Evolutionary conservation across 2,888 invertebrate genomes (phyloP), one percentile per base, ranked within the genome.

Genomic region (Eurytoma adleriae): DNA sequence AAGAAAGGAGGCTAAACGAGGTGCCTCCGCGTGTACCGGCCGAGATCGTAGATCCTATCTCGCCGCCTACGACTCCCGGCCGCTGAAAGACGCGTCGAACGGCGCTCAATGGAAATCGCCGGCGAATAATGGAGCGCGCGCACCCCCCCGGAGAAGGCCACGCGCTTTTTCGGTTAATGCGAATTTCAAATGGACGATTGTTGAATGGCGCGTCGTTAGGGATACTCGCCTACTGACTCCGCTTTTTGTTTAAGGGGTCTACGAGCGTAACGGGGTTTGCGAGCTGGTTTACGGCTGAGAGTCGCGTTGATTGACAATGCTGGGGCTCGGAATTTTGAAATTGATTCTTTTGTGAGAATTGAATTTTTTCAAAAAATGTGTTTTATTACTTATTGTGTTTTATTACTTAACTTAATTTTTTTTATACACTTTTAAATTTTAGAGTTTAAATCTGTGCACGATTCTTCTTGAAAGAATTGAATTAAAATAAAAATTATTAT

Each of bases 91-190:
- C 70, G 18, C 50, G 59, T 67, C 73, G 68, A 54, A 24, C 74
- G 72, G 68, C 77, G 80, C 73, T 40, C 74, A 75, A 74, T 75
- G 77, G 80, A 75, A 76, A 75, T 75, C 69, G 69, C 61, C 16
- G 20, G 56, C 40, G 27, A 20, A 20, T 12, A 59, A 20, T 16
- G 10, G 20, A 69, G 16, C 16, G 54, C 27, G 54, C 3, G 12
- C 54, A 7, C 4, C 7, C 40, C 4, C 40, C 40, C 40, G 54
- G 14, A 16, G 54, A 12, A 18, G 64, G n/a, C 62, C 18, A 20
- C 54, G 14, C 20, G 59, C 40, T 20, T 78, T 78, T 78, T 69
- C 67, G 67, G 54, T 64, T 67, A 67, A 66, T 61, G 71, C 67
- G 72, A 72, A 78, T 78, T 78, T 78, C 67, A 72, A 78, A 78